Evolutionary conservation across 2,888 invertebrate genomes (phyloP), one percentile per base, ranked within the genome.

Genomic region (Athrips mouffetella): DNA sequence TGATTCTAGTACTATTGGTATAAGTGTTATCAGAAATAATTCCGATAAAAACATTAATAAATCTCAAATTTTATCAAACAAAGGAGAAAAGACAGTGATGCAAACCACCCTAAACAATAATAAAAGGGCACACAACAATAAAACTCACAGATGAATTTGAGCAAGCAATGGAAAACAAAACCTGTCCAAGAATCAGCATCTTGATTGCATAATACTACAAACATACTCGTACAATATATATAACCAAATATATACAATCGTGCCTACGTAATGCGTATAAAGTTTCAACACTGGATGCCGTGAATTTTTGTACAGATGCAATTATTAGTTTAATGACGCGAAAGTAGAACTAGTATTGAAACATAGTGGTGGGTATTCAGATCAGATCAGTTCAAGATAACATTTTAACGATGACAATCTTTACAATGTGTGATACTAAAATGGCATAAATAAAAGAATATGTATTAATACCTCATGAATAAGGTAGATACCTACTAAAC

Each of bases 171-270:
- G 3, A 21, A 37, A 5, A 18, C 37, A 21, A n/a, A 18, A 21
- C 18, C n/a, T 21, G 21, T 10, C 4, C 10, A 37, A 37, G 37
- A 37, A 37, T 50, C 52, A 39, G 49, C 46, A 57, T 50, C 44
- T 21, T 49, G 50, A 49, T 62, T 62, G 59, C 59, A 58, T 58
- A 58, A 60, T 50, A 25, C 48, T 18, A 27, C n/a, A n/a, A n/a
- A n/a, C n/a, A n/a, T n/a, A n/a, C n/a, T n/a, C n/a, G 49, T 48
- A 51, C 52, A 50, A 58, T 58, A 57, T 57, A 53, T n/a, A n/a
- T n/a, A n/a, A n/a, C 55, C 57, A 57, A 60, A 54, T 49, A 45
- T 44, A 52, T 52, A 54, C 49, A 54, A 53, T 51, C 45, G 47
- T 49, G n/a, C n/a, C n/a, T n/a, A 49, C 45, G 41, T 46, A 42